Percentiles rank a stretch among this genome's conserved stretches.
phyloP scores from a whole-genome alignment of 2,113 vertebrate species.

The Orthonyx spaldingii region DNA sequence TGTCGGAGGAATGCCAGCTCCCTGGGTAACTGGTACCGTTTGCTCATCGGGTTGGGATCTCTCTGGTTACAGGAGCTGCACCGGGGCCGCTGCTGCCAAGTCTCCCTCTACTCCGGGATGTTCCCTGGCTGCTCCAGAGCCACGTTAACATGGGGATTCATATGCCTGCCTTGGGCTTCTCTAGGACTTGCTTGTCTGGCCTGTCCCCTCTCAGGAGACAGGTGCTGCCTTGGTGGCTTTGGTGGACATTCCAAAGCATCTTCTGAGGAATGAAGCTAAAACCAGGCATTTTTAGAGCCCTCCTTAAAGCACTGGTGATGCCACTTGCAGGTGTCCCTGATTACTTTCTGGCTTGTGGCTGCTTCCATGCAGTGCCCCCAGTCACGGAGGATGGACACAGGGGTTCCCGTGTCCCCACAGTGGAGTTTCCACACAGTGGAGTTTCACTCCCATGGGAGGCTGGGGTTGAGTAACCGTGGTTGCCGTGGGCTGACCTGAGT shows the following conservation, averaged over 20 bases:
- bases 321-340: accelerated
- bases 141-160: neutral
- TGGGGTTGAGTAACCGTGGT: accelerated
- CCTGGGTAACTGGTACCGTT: neutral
- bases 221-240: neutral
- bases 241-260: neutral
- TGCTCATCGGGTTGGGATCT: neutral
- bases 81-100: neutral
- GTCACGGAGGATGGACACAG: accelerated
- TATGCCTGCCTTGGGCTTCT: neutral
- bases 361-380: neutral
- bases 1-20: neutral
- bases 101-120: neutral
- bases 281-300: neutral
- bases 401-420: accelerated
- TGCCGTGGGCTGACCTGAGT: accelerated
- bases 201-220: neutral
- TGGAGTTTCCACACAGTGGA: accelerated
- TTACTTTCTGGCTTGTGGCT: neutral
- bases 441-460: accelerated
- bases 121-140: neutral
- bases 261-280: neutral
- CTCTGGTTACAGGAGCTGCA: neutral
- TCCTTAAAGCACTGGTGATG: neutral
- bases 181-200: neutral